Percentiles rank a stretch among this genome's conserved stretches.
phyloP scores from a whole-genome alignment of 2,888 invertebrate genomes.

The Chironomus riparius region DNA sequence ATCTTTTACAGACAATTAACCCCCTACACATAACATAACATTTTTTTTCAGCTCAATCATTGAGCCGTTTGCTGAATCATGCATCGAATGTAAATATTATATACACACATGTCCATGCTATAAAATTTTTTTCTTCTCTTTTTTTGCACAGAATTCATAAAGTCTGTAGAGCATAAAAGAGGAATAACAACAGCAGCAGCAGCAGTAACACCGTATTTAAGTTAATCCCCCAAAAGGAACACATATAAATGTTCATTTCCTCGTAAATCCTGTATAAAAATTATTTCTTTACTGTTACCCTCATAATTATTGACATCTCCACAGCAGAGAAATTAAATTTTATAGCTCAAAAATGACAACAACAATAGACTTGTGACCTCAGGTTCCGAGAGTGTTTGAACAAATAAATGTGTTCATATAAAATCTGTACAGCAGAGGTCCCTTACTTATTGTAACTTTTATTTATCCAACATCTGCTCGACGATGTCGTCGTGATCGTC shows the following conservation, averaged over 20 bases:
- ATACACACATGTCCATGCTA: neutral
- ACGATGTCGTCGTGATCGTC: neutral
- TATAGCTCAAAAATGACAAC: neutral
- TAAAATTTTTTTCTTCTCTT: neutral
- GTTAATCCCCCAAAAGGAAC: neutral
- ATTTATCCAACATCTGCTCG: conserved; percentile 8
- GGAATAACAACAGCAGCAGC: neutral
- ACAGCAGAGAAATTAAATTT: neutral
- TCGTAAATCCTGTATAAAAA: neutral
- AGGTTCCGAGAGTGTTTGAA: neutral
- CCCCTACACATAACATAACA: conserved; percentile 1
- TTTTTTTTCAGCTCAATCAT: conserved; percentile 7
- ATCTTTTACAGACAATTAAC: conserved; percentile 24
- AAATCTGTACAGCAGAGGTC: neutral
- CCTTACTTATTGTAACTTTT: neutral
- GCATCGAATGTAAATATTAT: neutral
- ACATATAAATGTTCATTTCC: conserved; percentile 1
- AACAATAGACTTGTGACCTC: neutral
- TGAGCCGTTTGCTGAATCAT: conserved; percentile 22
- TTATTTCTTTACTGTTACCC: neutral
- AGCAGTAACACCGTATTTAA: neutral
- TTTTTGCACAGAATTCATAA: neutral
- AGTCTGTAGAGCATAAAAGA: neutral
- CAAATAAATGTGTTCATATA: neutral
- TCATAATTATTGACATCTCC: neutral